Percentiles rank a stretch among this genome's conserved stretches.
Evolutionary conservation across 2,113 vertebrate genomes (phyloP).

Genomic region (Phocoena sinus): DNA sequence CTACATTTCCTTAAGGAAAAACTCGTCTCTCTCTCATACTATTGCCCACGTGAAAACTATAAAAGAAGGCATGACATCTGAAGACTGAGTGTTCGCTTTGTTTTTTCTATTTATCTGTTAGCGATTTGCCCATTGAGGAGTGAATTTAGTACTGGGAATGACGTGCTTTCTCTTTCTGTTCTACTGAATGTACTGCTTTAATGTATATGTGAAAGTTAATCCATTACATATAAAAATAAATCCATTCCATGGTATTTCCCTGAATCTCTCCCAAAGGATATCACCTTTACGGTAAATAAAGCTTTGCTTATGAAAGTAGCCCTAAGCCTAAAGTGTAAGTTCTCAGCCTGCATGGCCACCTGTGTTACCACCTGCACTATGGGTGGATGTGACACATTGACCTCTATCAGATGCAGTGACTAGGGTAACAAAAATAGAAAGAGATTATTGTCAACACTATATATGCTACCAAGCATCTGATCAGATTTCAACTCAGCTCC

Average conservation of each 20-base stretch:
- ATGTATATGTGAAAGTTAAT: background rate
- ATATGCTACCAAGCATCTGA: background rate
- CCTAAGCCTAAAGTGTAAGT: background rate
- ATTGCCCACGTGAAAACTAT: background rate
- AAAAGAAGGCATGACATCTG: background rate
- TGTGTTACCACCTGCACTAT: background rate
- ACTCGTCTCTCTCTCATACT: background rate
- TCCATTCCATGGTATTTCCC: background rate
- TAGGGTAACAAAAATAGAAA: background rate
- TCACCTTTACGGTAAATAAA: background rate
- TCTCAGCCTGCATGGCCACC: background rate
- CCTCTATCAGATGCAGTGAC: background rate
- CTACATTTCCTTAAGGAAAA: background rate
- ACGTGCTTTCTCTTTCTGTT: background rate
- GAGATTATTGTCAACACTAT: background rate
- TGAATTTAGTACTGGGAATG: background rate
- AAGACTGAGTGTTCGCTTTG: background rate
- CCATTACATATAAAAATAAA: constrained; percentile 12
- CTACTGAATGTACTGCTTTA: background rate
- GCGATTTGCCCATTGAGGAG: background rate
- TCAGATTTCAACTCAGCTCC: background rate
- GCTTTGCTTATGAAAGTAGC: constrained; percentile 14
- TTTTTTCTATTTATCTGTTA: background rate
- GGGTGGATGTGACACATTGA: background rate
- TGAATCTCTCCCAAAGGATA: background rate